These are phyloP conservation scores for Muntiacus muntjak DNA, from an alignment of 2,113 vertebrate genomes.

Conservation along the genomic window DNA sequence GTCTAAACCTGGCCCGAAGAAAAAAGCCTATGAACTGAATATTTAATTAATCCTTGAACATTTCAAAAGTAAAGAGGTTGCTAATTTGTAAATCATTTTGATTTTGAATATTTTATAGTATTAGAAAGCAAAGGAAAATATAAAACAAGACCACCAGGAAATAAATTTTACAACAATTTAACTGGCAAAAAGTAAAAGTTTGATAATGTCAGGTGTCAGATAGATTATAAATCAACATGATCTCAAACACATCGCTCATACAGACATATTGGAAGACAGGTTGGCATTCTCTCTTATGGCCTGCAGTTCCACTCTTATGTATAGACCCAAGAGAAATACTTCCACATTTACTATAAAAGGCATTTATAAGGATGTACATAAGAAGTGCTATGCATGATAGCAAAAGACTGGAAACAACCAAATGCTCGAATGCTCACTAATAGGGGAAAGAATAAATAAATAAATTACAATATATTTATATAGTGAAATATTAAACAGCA, in stretches of 20 bases:
- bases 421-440: background rate
- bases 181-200: background rate
- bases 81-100: background rate
- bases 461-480: background rate
- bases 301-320: background rate
- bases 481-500: background rate
- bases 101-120: background rate
- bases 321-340: background rate
- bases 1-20: background rate
- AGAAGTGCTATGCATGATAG: background rate
- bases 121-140: background rate
- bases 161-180: background rate
- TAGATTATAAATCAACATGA: background rate
- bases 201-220: background rate
- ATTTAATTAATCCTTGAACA: background rate
- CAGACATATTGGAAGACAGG: background rate
- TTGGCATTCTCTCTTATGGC: background rate
- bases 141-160: background rate
- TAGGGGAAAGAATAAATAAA: background rate
- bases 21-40: background rate
- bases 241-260: background rate
- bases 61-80: background rate
- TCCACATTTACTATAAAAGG: background rate
- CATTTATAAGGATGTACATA: background rate
- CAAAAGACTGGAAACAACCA: background rate